These are phyloP conservation scores for Pampusana beccarii DNA, from an alignment of 2,113 vertebrate species.

Conservation along the genomic window DNA sequence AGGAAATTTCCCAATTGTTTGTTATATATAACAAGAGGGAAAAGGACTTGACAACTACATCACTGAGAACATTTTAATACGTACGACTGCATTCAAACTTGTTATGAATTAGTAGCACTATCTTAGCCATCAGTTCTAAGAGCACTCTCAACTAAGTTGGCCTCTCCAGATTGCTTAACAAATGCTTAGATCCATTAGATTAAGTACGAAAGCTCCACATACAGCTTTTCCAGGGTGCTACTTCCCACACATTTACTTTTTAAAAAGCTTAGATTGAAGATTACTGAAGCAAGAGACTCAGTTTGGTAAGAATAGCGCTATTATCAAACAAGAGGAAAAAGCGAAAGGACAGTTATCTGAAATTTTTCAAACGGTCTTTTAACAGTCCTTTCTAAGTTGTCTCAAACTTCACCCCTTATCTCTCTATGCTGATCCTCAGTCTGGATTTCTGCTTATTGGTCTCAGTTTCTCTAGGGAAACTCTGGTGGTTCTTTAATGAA, in stretches of 20 bases:
- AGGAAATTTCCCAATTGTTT: neutral
- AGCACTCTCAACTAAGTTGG: neutral
- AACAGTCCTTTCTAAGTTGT: neutral
- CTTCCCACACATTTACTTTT: constrained; percentile 19
- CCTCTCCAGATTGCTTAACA: neutral
- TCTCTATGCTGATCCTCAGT: neutral
- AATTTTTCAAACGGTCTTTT: neutral
- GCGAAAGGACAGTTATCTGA: neutral
- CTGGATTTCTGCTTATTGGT: neutral
- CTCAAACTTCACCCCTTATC: constrained; percentile 1
- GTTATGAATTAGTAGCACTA: neutral
- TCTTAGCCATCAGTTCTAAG: neutral
- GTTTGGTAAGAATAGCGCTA: neutral
- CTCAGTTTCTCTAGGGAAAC: neutral
- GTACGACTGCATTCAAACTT: neutral
- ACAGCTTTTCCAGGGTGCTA: neutral
- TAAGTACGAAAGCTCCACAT: neutral
- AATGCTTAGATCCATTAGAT: neutral
- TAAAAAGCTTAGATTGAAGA: neutral
- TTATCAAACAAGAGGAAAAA: neutral
- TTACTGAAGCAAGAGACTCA: neutral
- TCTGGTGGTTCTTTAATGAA: constrained; percentile 6
- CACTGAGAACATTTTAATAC: neutral
- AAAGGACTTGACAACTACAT: neutral
- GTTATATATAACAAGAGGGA: neutral